Base-by-base conservation (phyloP, 2,113 vertebrate genomes). In the Prunella himalayana region DNA sequence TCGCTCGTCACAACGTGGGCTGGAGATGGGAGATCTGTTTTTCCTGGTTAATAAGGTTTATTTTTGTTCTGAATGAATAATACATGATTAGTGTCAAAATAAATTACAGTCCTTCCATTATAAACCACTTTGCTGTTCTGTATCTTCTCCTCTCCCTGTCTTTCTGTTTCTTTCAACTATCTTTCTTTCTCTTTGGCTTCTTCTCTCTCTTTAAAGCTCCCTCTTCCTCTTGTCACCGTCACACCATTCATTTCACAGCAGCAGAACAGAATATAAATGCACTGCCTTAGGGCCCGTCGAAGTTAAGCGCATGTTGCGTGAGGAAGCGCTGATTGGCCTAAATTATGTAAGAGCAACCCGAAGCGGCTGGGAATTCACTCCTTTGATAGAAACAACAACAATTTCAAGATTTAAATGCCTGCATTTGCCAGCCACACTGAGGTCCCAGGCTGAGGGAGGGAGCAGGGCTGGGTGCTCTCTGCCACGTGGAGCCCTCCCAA, bases 41-140 rank as follows among this genome's bases (percentile, higher is more conserved):
- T 97, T 97, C 96, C 96, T 69, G 66, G 94, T 89, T 97, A 96
- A 97, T 97, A 94, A 94, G 95, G 93, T 96, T 97, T 97, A 97
- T 97, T 98, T 98, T 97, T 97, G 94, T 97, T 95, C 94, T 0
- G 31, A 92, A 97, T 97, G 97, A 97, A 97, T 97, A 97, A 98
- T 94, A 93, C 92, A 95, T 95, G 82, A 88, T 95, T 96, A 66
- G 78, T 89, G 95, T 97, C 97, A 95, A 95, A 97, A 96, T 89
- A 97, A 97, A 96, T 95, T 93, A 95, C 95, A 89, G 75, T 72
- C 95, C 91, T 93, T 94, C 97, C 85, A 41, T 85, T 88, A 94
- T 88, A 92, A 96, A 85, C 93, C 90, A 77, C 96, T 95, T 78
- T 76, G 94, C 96, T 13, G 90, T 39, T 96, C 95, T 56, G 69